Percentiles rank a stretch among this genome's conserved stretches.
Evolutionary conservation across 2,888 invertebrate genomes (phyloP).

Genomic region (Euspilapteryx auroguttella): DNA sequence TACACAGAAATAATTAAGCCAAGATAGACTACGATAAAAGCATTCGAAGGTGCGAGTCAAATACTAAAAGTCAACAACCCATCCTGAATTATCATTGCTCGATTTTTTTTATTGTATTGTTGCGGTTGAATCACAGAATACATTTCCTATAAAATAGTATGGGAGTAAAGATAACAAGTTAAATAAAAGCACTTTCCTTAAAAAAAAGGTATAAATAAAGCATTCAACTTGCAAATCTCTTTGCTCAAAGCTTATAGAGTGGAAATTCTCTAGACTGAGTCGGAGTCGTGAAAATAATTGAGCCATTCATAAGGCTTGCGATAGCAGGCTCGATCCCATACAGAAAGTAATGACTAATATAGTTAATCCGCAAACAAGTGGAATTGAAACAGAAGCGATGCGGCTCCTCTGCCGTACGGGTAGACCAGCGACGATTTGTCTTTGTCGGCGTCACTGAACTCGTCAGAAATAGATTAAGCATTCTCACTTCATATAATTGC

Average conservation of each 20-base stretch:
- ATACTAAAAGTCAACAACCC: no score
- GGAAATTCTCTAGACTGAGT: constrained; percentile 12
- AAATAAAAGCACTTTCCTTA: no score
- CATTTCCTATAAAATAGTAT: no score
- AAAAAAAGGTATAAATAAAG: constrained; percentile 1
- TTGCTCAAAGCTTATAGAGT: constrained; percentile 9
- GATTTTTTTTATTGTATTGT: no score
- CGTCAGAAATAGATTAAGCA: constrained; percentile 63
- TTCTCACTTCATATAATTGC: constrained; percentile 61
- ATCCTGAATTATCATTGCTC: no score
- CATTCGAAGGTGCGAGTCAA: no score
- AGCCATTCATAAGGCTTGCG: constrained; percentile 57
- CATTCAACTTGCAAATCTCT: constrained; percentile 2
- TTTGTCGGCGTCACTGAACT: constrained; percentile 62
- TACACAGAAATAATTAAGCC: no score
- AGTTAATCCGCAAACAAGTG: constrained; percentile 62
- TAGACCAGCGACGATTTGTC: constrained; percentile 60
- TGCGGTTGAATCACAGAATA: no score
- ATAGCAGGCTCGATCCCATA: constrained; percentile 35
- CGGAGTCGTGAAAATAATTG: constrained; percentile 50
- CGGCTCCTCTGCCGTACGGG: constrained; percentile 54
- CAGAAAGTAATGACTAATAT: constrained; percentile 59
- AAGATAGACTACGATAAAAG: no score
- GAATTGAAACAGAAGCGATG: constrained; percentile 60
- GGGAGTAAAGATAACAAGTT: no score